phyloP scores from a whole-genome alignment of 2,113 vertebrate species.

The Hipposideros armiger region DNA sequence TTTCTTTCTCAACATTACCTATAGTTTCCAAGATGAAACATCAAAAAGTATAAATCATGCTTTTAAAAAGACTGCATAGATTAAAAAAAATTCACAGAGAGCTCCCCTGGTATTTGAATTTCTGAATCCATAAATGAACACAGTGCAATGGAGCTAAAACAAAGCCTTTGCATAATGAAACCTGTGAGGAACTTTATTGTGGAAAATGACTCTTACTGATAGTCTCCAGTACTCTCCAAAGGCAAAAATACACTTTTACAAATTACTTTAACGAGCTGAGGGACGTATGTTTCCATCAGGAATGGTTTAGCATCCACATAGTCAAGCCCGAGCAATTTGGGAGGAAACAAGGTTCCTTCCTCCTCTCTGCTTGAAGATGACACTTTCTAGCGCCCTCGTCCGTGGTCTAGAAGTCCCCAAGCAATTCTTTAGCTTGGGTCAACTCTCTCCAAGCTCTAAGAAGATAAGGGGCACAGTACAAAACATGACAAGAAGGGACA shows the following conservation, averaged over 20 bases:
- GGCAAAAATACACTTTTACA: constrained; percentile 57
- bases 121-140: constrained; percentile 36
- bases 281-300: constrained; percentile 31
- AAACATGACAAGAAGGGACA: not conserved
- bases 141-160: not conserved
- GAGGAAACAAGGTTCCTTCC: constrained; percentile 6
- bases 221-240: constrained; percentile 58
- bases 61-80: not conserved
- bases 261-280: constrained; percentile 71
- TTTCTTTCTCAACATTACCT: not conserved
- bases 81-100: not conserved
- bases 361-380: not conserved
- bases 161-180: constrained; percentile 57
- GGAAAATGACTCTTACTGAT: constrained; percentile 27
- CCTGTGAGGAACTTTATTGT: constrained; percentile 20
- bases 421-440: not conserved
- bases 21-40: constrained; percentile 16
- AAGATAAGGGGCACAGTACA: not conserved
- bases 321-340: not conserved
- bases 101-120: constrained; percentile 5
- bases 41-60: not conserved
- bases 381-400: not conserved
- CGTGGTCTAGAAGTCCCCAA: not conserved
- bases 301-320: constrained; percentile 44
- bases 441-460: not conserved